Base-by-base conservation (phyloP, 2,797 vertebrate genomes). In the Pogonophryne albipinna region DNA sequence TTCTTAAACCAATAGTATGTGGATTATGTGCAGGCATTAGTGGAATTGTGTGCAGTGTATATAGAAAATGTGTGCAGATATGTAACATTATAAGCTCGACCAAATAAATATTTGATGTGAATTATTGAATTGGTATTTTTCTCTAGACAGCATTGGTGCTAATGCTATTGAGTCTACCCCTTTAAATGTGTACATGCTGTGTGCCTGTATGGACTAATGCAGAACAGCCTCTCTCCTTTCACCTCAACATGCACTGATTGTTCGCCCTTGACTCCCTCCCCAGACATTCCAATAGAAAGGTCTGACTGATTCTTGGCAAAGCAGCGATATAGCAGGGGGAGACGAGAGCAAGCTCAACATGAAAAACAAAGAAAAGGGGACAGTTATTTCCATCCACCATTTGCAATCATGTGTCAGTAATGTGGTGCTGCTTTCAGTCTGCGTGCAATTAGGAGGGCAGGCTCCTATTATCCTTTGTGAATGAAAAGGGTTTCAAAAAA, bases 391-490 rank as follows among this genome's bases (percentile, higher is more conserved):
- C 80, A 83, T 82, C 83, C 68, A 84, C 62, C 66, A 53, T 84
- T 84, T 75, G 84, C 85, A 90, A 84, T 89, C 81, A 86, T 78
- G 76, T 74, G 87, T 85, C 83, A 85, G 68, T 89, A 91, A 93
- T 87, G 82, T 46, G 49, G 61, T 64, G 73, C 74, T 76, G 73
- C 77, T 79, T 89, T 89, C 78, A 87, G 86, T 91, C 77, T 74
- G 82, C 71, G 72, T 23, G 80, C 87, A 92, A 88, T 91, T 88
- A 91, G 82, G 60, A 86, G 74, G 78, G 80, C 78, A 73, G 79
- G 46, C 72, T 68, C 49, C 80, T 61, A 85, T 83, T 84, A 74
- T n/a, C 53, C 75, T 70, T 56, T 84, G 67, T 72, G 70, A 88
- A 86, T 77, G 53, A 45, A 84, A 78, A 74, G 69, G 74, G 74